These are phyloP conservation scores for Triplophysa siluroides DNA, from an alignment of 2,113 vertebrate species.

Conservation along the genomic window DNA sequence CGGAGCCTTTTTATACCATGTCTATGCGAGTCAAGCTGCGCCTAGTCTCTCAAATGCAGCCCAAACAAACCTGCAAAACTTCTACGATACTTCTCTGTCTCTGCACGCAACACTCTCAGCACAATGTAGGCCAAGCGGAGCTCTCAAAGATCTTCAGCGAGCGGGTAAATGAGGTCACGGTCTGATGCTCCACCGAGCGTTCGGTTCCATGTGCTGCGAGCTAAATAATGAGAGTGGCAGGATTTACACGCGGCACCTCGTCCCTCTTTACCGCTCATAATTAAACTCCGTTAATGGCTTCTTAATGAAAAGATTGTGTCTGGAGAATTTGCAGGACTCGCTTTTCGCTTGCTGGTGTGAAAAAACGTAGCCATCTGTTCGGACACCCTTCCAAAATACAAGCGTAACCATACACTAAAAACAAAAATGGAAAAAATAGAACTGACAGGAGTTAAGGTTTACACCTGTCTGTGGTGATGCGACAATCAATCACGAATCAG, in stretches of 20 bases:
- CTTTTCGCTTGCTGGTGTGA: not conserved
- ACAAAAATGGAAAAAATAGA: not conserved
- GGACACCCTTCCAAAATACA: not conserved
- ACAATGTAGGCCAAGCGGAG: not conserved
- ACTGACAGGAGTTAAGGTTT: not conserved
- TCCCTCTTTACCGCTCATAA: conserved; percentile 2
- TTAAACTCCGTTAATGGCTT: not conserved
- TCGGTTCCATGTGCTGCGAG: not conserved
- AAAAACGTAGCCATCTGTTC: not conserved
- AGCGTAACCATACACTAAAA: not conserved
- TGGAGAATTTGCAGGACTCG: not conserved
- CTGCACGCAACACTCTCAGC: not conserved
- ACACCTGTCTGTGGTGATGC: no score
- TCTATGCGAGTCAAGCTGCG: not conserved
- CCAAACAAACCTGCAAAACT: not conserved
- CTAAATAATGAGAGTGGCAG: not conserved
- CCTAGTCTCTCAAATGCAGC: not conserved
- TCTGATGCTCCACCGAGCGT: not conserved
- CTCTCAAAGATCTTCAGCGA: not conserved
- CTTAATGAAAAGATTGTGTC: not conserved
- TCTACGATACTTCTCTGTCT: not conserved
- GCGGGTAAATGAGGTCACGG: not conserved
- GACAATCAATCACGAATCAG: no score
- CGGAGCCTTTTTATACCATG: not conserved
- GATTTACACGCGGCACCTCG: not conserved